These are phyloP conservation scores for Takifugu ocellatus DNA, from an alignment of 2,797 vertebrate genomes.

Conservation along the genomic window DNA sequence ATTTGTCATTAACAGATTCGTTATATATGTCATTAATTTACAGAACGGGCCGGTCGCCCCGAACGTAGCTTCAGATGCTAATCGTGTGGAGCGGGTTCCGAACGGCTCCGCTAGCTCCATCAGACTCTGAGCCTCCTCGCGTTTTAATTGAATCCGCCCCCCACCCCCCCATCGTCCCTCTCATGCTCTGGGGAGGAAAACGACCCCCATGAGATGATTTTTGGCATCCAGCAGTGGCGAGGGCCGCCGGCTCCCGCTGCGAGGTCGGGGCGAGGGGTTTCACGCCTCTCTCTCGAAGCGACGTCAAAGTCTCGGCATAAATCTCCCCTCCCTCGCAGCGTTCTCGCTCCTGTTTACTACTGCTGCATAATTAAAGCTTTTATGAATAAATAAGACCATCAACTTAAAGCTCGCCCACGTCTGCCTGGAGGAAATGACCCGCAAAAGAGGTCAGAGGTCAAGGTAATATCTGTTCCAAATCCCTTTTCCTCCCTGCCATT, in stretches of 20 bases:
- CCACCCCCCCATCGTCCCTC: not conserved
- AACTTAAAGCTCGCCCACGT: slow-evolving; percentile 19
- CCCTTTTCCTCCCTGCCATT: slow-evolving; percentile 27
- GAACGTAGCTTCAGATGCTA: slow-evolving; percentile 54
- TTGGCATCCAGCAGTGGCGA: slow-evolving; percentile 29
- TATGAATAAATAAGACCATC: slow-evolving; percentile 55
- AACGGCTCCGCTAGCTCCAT: slow-evolving; percentile 55
- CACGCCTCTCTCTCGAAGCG: slow-evolving; percentile 38
- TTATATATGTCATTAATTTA: slow-evolving; percentile 64
- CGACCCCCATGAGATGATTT: slow-evolving; percentile 28
- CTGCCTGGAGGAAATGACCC: slow-evolving; percentile 43
- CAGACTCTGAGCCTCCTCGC: slow-evolving; percentile 55
- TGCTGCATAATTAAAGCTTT: slow-evolving; percentile 58
- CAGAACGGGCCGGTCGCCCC: slow-evolving; percentile 58
- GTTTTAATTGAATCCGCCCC: slow-evolving; percentile 51
- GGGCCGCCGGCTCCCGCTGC: slow-evolving; percentile 16
- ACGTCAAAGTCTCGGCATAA: slow-evolving; percentile 23
- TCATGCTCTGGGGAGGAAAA: slow-evolving; percentile 41
- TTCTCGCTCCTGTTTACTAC: slow-evolving; percentile 39
- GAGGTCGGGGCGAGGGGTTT: slow-evolving; percentile 38
- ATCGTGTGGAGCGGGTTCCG: slow-evolving; percentile 61
- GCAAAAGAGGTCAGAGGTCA: slow-evolving; percentile 51
- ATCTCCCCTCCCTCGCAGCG: too few relatives aligned
- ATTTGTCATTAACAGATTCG: slow-evolving; percentile 62
- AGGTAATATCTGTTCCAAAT: slow-evolving; percentile 49